Evolutionary conservation across 2,113 vertebrate species (phyloP), one percentile per base, ranked within the genome.

Genomic region (Nothoprocta pentlandii): DNA sequence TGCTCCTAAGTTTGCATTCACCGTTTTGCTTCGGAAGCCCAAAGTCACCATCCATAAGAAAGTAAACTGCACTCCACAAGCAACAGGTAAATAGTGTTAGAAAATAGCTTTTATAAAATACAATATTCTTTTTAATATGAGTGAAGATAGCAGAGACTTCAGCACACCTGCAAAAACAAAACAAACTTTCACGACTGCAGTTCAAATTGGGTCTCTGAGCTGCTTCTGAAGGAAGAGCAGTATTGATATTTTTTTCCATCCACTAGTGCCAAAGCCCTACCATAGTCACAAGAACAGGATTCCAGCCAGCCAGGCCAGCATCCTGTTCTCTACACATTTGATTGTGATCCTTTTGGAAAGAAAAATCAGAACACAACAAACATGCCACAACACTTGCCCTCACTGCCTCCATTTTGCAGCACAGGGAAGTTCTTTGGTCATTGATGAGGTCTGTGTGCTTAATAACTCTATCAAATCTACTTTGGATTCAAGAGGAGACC

Each of bases 301-400:
- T 71, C 23, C 39, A 54, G 41, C n/a, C 28, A 81, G 46, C 30
- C 71, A 91, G 86, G 15, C 10, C 39, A 56, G 12, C 28, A 69
- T 1, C 0, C 28, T 17, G 15, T 88, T 90, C 90, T 54, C 34
- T 64, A 75, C 19, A 61, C 30, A 46, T 61, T 62, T 85, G 26
- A 77, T 78, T 80, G 86, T 90, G 46, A 84, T 89, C 73, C 44
- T 67, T 13, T 17, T 90, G 69, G 69, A 92, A 74, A 83, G 32
- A 64, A 83, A 83, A 94, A 25, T n/a, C 51, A 80, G 47, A 79
- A 41, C 59, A 68, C 70, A 13, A 26, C 6, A 70, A 80, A 23
- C 11, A 34, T 9, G 10, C 42, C 51, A 74, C 64, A 86, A 73
- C 39, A 61, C 21, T 66, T 82, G 14, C 39, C n/a, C 34, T 59